Percentiles rank a stretch among this genome's conserved stretches.
These are phyloP conservation scores for Phengaris arion DNA, from an alignment of 2,888 invertebrate species.

Conservation along the genomic window DNA sequence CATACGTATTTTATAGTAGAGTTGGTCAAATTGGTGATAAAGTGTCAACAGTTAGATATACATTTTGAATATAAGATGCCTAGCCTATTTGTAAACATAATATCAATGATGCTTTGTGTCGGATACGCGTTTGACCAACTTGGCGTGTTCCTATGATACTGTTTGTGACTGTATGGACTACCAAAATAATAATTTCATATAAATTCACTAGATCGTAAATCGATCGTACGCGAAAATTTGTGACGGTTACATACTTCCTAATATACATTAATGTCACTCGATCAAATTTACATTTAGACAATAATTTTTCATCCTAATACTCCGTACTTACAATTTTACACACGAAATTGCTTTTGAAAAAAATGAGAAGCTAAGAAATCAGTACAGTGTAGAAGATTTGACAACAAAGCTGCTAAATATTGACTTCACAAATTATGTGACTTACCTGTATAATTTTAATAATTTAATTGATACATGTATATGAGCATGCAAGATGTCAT, in stretches of 20 bases:
- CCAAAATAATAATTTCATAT: neutral
- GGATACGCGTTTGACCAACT: neutral
- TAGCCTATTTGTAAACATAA: neutral
- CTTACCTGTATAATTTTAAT: neutral
- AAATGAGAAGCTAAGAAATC: neutral
- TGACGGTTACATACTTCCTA: constrained; percentile 14
- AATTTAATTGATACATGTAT: neutral
- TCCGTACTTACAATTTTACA: constrained; percentile 27
- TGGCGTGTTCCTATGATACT: neutral
- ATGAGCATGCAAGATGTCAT: neutral
- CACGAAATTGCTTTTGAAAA: neutral
- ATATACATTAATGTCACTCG: constrained; percentile 1
- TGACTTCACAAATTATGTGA: neutral
- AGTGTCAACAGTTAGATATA: no score
- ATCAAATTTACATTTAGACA: constrained; percentile 23
- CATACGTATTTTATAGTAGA: no score
- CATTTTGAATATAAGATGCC: no score
- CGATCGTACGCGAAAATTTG: neutral
- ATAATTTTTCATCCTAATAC: constrained; percentile 21
- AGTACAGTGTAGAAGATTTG: neutral
- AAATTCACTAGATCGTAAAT: neutral
- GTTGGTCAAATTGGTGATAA: no score
- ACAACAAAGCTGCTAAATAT: neutral
- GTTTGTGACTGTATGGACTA: neutral
- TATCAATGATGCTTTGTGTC: neutral